Conservation (phyloP, 1,140 invertebrate genomes). For the Atopsyche davidsoni region DNA sequence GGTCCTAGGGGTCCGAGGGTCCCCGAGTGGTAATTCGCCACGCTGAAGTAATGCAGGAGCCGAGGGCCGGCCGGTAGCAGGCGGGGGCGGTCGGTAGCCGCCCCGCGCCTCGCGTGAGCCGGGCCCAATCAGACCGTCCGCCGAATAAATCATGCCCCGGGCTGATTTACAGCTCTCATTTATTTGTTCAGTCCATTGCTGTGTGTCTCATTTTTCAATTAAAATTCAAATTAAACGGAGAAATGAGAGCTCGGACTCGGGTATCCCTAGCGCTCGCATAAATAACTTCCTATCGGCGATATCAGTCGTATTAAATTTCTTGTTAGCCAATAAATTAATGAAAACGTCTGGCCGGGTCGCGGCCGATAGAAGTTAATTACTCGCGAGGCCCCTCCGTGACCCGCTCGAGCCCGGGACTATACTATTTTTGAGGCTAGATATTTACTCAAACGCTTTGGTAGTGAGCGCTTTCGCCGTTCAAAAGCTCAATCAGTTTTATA, state of each 20-base stretch:
- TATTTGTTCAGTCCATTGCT: conserved; percentile 18
- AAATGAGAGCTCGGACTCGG: conserved; percentile 7
- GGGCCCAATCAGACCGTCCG: too few relatives aligned
- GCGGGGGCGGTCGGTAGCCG: background rate
- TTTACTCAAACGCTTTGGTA: too few relatives aligned
- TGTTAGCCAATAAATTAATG: conserved; percentile 27
- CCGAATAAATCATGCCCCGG: conserved; percentile 1
- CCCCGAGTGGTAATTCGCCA: too few relatives aligned
- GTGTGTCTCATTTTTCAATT: conserved; percentile 21
- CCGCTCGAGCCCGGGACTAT: background rate
- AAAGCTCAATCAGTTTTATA: too few relatives aligned
- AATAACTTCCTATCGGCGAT: conserved; percentile 22
- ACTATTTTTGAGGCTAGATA: too few relatives aligned
- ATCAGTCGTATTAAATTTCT: conserved; percentile 26
- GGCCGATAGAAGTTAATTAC: conserved; percentile 25
- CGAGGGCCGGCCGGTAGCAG: too few relatives aligned
- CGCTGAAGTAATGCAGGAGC: too few relatives aligned
- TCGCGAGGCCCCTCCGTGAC: background rate
- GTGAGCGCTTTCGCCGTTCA: too few relatives aligned
- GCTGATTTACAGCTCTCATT: conserved; percentile 13
- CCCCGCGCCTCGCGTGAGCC: background rate
- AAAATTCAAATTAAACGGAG: conserved; percentile 18
- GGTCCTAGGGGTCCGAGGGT: too few relatives aligned
- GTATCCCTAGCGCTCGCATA: conserved; percentile 10
- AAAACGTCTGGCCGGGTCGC: conserved; percentile 16